Conservation (phyloP, 2,888 invertebrate genomes). For the Sabatieria punctata region DNA sequence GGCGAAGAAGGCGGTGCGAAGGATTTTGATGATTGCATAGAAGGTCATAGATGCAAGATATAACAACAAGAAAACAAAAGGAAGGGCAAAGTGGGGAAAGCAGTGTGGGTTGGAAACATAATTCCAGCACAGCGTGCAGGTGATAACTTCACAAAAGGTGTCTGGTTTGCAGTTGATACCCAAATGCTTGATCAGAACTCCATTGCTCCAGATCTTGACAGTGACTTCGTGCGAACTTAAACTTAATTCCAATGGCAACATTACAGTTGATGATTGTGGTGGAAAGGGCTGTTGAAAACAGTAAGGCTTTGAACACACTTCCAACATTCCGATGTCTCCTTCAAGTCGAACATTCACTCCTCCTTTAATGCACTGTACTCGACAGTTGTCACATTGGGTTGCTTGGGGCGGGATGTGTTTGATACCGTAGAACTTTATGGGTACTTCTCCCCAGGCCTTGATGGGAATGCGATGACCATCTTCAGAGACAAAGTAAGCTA, state of each 20-base stretch:
- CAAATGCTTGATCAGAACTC: background rate
- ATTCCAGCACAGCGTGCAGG: background rate
- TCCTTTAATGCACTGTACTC: background rate
- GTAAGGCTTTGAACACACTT: background rate
- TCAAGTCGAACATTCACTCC: background rate
- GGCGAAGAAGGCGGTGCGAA: background rate
- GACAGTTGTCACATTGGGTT: background rate
- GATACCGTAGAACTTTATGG: background rate
- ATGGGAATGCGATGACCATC: background rate
- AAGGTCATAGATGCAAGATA: background rate
- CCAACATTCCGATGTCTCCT: background rate
- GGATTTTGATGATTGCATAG: background rate
- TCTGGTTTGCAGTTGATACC: background rate
- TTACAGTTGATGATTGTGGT: background rate
- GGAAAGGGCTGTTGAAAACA: background rate
- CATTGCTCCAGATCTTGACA: background rate
- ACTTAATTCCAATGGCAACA: background rate
- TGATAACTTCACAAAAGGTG: conserved; percentile 6
- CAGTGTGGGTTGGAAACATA: background rate
- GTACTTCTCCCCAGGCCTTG: background rate
- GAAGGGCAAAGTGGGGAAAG: background rate
- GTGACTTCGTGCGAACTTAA: background rate
- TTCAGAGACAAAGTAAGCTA: background rate
- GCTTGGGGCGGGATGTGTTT: background rate
- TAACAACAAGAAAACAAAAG: background rate